Percentiles rank a stretch among this genome's conserved stretches.
phyloP scores from a whole-genome alignment of 2,888 invertebrate genomes.

The Lithophane leautieri region DNA sequence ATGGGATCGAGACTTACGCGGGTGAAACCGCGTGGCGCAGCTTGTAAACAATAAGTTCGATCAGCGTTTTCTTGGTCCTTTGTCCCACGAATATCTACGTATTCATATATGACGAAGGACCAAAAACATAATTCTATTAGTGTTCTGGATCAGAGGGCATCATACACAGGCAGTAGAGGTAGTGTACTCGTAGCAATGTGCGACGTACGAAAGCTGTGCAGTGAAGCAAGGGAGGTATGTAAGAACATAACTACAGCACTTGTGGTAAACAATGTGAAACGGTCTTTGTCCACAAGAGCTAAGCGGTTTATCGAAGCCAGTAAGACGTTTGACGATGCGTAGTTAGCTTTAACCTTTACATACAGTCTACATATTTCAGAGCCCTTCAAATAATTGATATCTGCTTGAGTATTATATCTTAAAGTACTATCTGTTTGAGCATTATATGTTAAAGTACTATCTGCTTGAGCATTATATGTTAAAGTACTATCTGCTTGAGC shows the following conservation, averaged over 20 bases:
- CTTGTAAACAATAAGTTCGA: too few species aligned
- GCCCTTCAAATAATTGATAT: conserved; percentile 11
- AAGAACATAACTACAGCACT: not conserved
- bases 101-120: not conserved
- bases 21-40: too few species aligned
- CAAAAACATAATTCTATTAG: not conserved
- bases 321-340: not conserved
- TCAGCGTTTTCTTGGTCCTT: not conserved
- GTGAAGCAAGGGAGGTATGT: not conserved
- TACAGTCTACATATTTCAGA: not conserved
- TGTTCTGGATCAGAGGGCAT: not conserved
- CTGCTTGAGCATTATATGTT: too few species aligned
- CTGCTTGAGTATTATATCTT: too few species aligned
- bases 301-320: not conserved
- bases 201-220: not conserved
- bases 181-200: not conserved
- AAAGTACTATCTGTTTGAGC: not conserved
- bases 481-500: not conserved
- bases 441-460: too few species aligned
- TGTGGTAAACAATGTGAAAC: not conserved
- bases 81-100: not conserved
- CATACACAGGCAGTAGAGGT: not conserved
- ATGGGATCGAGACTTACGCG: too few species aligned
- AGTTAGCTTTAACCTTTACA: not conserved
- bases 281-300: not conserved